These are phyloP conservation scores for Corydoras sp. DNA, from an alignment of 2,113 vertebrate genomes.

Conservation along the genomic window DNA sequence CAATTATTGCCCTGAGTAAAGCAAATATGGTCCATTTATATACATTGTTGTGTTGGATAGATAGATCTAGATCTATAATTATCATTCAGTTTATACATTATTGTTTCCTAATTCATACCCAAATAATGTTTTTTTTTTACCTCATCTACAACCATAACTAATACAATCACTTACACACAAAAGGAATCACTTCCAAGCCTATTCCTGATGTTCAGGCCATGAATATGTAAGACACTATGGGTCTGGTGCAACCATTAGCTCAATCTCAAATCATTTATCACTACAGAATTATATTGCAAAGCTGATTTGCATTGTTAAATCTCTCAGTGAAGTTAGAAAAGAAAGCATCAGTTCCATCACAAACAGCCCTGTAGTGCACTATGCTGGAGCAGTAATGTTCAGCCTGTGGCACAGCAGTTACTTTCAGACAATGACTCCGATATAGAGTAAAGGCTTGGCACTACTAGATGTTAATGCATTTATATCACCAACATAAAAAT, in stretches of 20 bases:
- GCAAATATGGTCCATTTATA: no score
- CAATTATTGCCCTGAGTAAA: no score
- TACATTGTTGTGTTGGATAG: no score
- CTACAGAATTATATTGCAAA: slow-evolving; percentile 20
- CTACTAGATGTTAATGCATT: background rate
- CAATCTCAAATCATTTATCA: slow-evolving; percentile 18
- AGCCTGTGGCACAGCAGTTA: background rate
- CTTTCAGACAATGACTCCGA: background rate
- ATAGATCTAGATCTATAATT: no score
- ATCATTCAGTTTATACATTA: no score
- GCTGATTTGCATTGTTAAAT: slow-evolving; percentile 30
- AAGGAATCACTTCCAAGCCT: background rate
- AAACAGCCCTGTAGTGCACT: background rate
- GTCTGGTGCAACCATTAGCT: slow-evolving; percentile 16
- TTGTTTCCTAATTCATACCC: no score
- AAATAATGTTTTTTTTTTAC: no score
- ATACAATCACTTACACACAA: slow-evolving; percentile 18
- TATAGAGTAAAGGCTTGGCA: background rate
- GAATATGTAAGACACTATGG: slow-evolving; percentile 4
- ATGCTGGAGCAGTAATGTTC: background rate
- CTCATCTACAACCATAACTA: background rate
- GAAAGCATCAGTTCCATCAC: slow-evolving; percentile 24
- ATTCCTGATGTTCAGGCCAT: slow-evolving; percentile 16
- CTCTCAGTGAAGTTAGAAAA: slow-evolving; percentile 9
- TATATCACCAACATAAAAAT: no score